Evolutionary conservation across 2,797 vertebrate genomes (phyloP).

Genomic region (Sebastes cheni): DNA sequence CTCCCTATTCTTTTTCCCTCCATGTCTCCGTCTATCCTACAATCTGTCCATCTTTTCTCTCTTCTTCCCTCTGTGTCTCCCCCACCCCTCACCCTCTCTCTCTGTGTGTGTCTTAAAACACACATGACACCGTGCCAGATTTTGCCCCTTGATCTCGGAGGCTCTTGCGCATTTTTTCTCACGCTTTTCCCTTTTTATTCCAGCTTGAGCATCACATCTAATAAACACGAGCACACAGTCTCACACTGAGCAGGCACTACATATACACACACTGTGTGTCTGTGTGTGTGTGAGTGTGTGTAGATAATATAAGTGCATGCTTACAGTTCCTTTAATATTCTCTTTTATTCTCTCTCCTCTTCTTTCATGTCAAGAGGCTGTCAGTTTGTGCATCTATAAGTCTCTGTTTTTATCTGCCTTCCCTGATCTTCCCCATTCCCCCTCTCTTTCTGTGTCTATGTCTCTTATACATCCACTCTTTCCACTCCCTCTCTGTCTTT

Average conservation of each 20-base stretch:
- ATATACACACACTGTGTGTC: constrained; percentile 19
- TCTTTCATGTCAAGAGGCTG: constrained; percentile 76
- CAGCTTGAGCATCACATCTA: constrained; percentile 54
- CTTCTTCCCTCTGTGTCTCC: constrained; percentile 4
- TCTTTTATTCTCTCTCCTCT: constrained; percentile 72
- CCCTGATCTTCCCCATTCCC: constrained; percentile 37
- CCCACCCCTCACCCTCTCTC: neutral
- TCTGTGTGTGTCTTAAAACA: constrained; percentile 54
- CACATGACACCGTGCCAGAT: constrained; percentile 69
- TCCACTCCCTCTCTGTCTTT: constrained; percentile 19
- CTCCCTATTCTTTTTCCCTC: constrained; percentile 9
- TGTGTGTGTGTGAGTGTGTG: constrained; percentile 17
- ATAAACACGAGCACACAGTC: constrained; percentile 52
- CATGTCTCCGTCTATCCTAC: constrained; percentile 14
- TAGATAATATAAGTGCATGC: constrained; percentile 72
- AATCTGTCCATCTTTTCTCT: constrained; percentile 35
- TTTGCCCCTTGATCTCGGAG: constrained; percentile 64
- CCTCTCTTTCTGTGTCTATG: constrained; percentile 27
- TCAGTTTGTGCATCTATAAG: constrained; percentile 75
- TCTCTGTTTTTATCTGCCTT: constrained; percentile 63
- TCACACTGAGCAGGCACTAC: constrained; percentile 16
- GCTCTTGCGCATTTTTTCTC: constrained; percentile 51
- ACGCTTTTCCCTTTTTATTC: constrained; percentile 37
- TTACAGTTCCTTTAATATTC: constrained; percentile 78
- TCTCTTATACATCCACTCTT: constrained; percentile 29